These are phyloP conservation scores for Petrophora chlorosata DNA, from an alignment of 2,888 invertebrate species.

Conservation along the genomic window DNA sequence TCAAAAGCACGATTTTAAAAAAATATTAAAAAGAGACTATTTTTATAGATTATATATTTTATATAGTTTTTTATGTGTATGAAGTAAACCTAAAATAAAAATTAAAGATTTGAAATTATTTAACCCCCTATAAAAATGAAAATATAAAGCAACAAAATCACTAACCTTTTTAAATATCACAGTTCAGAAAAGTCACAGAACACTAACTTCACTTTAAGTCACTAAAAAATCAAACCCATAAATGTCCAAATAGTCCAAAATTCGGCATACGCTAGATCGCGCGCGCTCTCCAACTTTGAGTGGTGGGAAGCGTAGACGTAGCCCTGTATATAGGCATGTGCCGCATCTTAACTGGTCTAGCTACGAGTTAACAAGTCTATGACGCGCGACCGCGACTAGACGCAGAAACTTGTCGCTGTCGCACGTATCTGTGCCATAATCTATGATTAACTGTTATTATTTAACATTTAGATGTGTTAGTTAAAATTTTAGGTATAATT, in stretches of 20 bases:
- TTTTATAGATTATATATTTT: too few relatives aligned
- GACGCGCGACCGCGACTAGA: constrained; percentile 8
- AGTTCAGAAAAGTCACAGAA: not conserved
- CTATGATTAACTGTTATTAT: not conserved
- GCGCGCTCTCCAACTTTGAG: constrained; percentile 20
- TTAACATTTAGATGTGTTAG: not conserved
- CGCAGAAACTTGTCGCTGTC: constrained; percentile 14
- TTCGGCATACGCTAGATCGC: constrained; percentile 13
- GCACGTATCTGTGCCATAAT: not conserved
- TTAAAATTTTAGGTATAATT: not conserved
- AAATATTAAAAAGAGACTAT: too few relatives aligned
- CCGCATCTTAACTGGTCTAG: constrained; percentile 13
- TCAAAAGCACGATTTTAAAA: too few relatives aligned
- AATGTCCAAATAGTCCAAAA: not conserved
- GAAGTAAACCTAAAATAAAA: too few relatives aligned
- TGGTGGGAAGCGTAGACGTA: not conserved
- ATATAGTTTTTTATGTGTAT: too few relatives aligned
- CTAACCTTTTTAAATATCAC: constrained; percentile 2
- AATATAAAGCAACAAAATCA: not conserved
- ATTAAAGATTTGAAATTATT: too few relatives aligned
- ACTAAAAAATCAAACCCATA: too few relatives aligned
- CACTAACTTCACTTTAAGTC: constrained; percentile 21
- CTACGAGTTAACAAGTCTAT: constrained; percentile 11
- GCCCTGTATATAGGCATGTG: constrained; percentile 15
- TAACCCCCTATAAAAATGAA: too few relatives aligned